phyloP scores from a whole-genome alignment of 2,888 invertebrate species.

The Elegia similella region DNA sequence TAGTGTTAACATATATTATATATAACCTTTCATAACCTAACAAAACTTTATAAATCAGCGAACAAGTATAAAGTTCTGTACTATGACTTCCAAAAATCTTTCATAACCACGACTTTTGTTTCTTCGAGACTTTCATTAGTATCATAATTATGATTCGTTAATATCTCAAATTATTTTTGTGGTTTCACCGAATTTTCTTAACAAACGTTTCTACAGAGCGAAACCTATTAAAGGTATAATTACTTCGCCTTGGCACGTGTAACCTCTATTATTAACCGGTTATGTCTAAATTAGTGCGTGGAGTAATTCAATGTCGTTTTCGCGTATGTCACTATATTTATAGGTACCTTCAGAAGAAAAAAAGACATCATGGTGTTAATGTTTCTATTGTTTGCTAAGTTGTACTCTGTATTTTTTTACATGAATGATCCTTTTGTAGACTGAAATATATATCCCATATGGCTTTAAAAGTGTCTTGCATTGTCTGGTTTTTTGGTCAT shows the following conservation, averaged over 20 bases:
- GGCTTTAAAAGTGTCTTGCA: too few species aligned
- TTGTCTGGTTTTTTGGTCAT: too few species aligned
- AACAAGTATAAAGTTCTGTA: neutral
- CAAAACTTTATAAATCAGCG: neutral
- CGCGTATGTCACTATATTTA: neutral
- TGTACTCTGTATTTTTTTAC: too few species aligned
- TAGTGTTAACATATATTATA: too few species aligned
- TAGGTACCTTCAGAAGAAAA: too few species aligned
- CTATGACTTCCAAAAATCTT: neutral
- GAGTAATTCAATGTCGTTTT: neutral
- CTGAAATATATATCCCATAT: too few species aligned
- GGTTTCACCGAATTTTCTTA: neutral
- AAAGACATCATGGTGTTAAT: too few species aligned
- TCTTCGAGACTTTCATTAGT: neutral
- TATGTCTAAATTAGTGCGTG: neutral
- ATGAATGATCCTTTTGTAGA: too few species aligned
- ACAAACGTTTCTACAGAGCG: neutral
- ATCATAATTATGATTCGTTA: neutral
- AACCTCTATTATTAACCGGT: neutral
- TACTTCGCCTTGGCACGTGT: neutral
- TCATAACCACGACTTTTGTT: neutral
- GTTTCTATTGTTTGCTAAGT: too few species aligned
- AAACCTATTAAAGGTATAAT: neutral
- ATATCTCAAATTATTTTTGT: neutral
- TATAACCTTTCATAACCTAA: neutral